Evolutionary conservation across 2,888 invertebrate genomes (phyloP), one percentile per base, ranked within the genome.

Genomic region (Lochmaea capreae): DNA sequence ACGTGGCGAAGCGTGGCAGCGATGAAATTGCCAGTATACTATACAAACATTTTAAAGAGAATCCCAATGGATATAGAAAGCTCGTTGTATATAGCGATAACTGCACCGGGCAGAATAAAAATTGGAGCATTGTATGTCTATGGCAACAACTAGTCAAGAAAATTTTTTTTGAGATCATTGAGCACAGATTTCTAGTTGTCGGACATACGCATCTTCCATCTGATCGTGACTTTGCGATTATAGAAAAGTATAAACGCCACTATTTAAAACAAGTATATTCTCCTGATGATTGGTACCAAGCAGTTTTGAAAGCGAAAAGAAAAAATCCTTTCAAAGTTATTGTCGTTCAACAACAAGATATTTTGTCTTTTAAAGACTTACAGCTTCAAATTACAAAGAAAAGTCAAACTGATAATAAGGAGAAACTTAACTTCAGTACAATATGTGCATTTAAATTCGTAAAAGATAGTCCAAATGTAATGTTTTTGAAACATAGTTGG

Each of bases 141-240:
- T 78, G 78, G 75, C 69, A 65, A 58, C 74, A 76, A 61, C 57
- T 79, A 26, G 75, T 78, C 33, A 68, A 16, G 16, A 72, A 75
- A 52, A 58, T 49, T 26, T 26, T 65, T 43, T 77, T 74, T 66
- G 49, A 76, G 42, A 61, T 57, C 52, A 62, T 78, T 49, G 75
- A 75, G 65, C 79, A 77, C 66, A 49, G 71, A 46, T 77, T 77
- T 69, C 54, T 79, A 18, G 72, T 77, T 22, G 67, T 68, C 12
- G 77, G 76, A 59, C 79, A 76, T 49, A 77, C 71, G 9, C 74
- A 72, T 62, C 59, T 77, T 9, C 77, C 77, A 11, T 71, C 67
- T 39, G 71, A 71, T 57, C 33, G 70, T 11, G 72, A 69, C 54
- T 73, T 59, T 54, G 70, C 67, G 14, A 9, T 62, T 10, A 57